Base-by-base conservation (phyloP, 2,888 invertebrate species). In the Aplocera efformata region DNA sequence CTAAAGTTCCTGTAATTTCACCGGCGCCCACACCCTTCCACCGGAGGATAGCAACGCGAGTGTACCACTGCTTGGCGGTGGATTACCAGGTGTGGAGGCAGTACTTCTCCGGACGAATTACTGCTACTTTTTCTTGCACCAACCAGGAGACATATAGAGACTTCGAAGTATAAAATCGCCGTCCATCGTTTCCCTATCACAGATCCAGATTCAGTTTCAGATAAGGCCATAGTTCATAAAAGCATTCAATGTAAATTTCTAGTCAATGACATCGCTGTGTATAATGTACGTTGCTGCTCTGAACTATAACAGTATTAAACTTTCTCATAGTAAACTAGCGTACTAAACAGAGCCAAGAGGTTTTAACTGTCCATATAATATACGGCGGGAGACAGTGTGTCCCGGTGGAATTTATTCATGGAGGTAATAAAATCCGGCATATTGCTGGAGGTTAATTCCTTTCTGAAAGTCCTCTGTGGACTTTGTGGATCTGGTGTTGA, bases 371-470 rank as follows among this genome's bases (percentile, higher is more conserved):
- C 73, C 64, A 69, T 73, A 75, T 78, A 79, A 79, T 77, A 79
- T 80, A 79, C 75, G 79, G 67, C 63, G 63, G 68, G 72, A 60
- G 60, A 60, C 67, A 57, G 53, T 56, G 67, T 73, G 71, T 70
- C 71, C 49, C 59, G 65, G 67, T 58, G 63, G 73, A 82, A 84
- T 84, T 81, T 83, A 84, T 84, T 85, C 85, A 85, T 84, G 74
- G 67, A 62, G 56, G 79, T 83, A 79, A 85, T 84, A 81, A 84
- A 85, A 83, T 84, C 80, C 77, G 76, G 74, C 76, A 72, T 60
- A 38, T 48, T 60, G 59, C 57, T 58, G 58, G 67, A 46, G 46
- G 53, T 77, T 79, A 72, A 79, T 76, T 76, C 66, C 73, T 73
- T 76, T 79, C 74, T 74, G 70, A 72, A 77, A 72, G 71, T 72